phyloP scores from a whole-genome alignment of 2,797 vertebrate species.

The Poeciliopsis presidionis region DNA sequence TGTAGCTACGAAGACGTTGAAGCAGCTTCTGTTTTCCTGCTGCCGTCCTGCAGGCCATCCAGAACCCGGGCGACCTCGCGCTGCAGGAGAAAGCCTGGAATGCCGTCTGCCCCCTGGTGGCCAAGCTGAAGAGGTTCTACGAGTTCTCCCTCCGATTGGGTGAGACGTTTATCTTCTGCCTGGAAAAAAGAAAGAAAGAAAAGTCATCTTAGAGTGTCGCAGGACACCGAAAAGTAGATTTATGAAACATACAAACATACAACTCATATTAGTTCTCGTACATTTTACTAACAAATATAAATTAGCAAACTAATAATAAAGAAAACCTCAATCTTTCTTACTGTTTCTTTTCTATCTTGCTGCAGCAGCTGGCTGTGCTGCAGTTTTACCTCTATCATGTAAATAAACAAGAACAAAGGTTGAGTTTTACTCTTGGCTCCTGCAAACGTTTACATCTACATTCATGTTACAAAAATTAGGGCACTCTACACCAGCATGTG shows the following conservation, averaged over 20 bases:
- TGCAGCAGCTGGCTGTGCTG: not conserved
- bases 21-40: conserved; percentile 30
- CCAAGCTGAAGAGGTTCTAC: conserved; percentile 91
- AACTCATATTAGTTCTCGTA: not conserved
- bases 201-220: not conserved
- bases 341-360: not conserved
- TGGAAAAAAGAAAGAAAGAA: too few relatives aligned
- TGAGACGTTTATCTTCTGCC: conserved; percentile 57
- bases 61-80: conserved; percentile 88
- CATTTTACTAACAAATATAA: not conserved
- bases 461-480: not conserved
- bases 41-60: conserved; percentile 84
- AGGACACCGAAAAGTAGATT: not conserved
- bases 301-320: not conserved
- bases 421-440: not conserved
- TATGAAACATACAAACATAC: not conserved
- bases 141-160: conserved; percentile 91
- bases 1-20: not conserved
- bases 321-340: not conserved
- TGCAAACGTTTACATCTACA: not conserved
- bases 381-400: not conserved
- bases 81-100: conserved; percentile 93
- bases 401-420: not conserved
- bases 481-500: not conserved
- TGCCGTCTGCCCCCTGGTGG: conserved; percentile 90